phyloP scores from a whole-genome alignment of 2,113 vertebrate genomes.

The Microcebus jonahi region DNA sequence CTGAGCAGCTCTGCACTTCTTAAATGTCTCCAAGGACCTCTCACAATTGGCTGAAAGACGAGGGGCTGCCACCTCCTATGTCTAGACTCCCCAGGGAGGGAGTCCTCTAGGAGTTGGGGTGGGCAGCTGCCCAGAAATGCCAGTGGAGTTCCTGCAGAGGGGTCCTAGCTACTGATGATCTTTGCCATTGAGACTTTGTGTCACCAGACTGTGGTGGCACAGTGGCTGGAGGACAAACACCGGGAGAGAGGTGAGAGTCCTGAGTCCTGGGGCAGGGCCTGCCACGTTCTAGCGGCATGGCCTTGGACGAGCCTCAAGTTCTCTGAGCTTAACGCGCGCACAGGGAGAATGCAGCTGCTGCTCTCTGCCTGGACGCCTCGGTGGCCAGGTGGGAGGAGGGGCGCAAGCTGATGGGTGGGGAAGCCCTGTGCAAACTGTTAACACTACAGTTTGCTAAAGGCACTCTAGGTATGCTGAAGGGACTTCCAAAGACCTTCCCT shows the following conservation, averaged over 20 bases:
- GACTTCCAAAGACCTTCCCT: neutral
- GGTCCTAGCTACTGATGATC: neutral
- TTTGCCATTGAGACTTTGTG: neutral
- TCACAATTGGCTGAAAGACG: neutral
- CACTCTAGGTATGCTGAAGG: neutral
- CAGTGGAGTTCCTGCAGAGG: neutral
- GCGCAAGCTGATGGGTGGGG: neutral
- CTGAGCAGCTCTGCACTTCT: neutral
- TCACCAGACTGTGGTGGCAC: neutral
- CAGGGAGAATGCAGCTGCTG: neutral
- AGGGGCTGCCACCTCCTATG: neutral
- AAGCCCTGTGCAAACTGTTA: neutral
- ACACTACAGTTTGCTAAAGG: accelerated
- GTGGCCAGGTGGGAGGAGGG: accelerated
- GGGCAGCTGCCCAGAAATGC: neutral
- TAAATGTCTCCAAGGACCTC: neutral
- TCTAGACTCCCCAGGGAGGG: neutral
- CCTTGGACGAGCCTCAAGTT: neutral
- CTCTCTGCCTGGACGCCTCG: neutral
- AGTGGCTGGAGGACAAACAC: neutral
- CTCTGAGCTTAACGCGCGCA: neutral
- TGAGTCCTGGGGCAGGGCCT: neutral
- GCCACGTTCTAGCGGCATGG: neutral
- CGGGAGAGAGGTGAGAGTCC: neutral
- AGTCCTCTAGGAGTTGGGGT: neutral